Evolutionary conservation across 92 coral and sea anemone species (phyloP), one percentile per base, ranked within the genome.

Genomic region (Palythoa heliodiscus): DNA sequence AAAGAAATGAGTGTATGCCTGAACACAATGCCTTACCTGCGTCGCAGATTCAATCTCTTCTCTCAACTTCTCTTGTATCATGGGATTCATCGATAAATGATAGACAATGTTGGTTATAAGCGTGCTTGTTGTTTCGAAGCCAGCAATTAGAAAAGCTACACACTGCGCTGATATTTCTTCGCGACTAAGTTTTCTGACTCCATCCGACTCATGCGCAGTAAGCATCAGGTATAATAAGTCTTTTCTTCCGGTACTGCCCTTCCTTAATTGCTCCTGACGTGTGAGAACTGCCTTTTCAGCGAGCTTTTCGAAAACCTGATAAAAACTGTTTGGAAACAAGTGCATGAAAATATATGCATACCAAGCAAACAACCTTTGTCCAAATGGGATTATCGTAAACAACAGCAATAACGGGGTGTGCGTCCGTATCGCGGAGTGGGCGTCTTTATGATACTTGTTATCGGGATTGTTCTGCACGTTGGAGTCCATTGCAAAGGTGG

Each of bases 201-300:
- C 60, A 22, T 75, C 66, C 29, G 80, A 75, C 47, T 52, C 80
- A 14, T 50, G 80, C 4, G 80, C 66, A 24, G 80, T 52, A 22
- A 75, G 66, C 64, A 75, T 52, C 64, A 75, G 43, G 3, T 75
- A 19, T 1, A 75, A 37, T 11, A 75, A 23, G 14, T 75, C 79
- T 7, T 75, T 75, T 19, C 79, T 75, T 10, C 40, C 64, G 0
- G 37, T 54, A 7, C 6, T 16, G 52, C 79, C 79, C 13, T 75
- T 75, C 66, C 23, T 23, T 11, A 52, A 63, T 52, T 75, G 57
- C 19, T 75, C 79, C 38, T 24, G 9, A 37, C 79, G 79, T n/a
- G 79, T 25, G 4, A 2, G 19, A 20, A 75, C 1, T 11, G 66
- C 63, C 1, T 1, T 11, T 75, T 75, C 7, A 19, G 66, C 79